Percentiles rank a stretch among this genome's conserved stretches.
Conservation (phyloP, 2,888 invertebrate genomes). For the Drosophila mulleri region DNA sequence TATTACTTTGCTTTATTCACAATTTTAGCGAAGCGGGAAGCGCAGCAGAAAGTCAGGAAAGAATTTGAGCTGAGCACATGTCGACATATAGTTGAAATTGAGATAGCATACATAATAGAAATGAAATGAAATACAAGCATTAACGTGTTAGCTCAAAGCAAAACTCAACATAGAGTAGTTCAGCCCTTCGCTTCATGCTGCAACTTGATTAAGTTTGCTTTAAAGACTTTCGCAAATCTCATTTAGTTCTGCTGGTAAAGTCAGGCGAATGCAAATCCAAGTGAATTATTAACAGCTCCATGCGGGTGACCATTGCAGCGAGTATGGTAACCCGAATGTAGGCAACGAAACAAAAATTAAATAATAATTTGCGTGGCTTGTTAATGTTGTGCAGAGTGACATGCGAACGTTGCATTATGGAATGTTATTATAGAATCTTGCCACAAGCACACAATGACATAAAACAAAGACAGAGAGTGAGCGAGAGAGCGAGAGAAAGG, state of each 20-base stretch:
- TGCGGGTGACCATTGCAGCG: conserved; percentile 8
- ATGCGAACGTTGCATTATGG: conserved; percentile 78
- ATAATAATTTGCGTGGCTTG: conserved; percentile 42
- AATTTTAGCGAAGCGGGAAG: not conserved
- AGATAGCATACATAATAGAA: not conserved
- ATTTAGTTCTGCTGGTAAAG: not conserved
- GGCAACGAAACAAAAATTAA: conserved; percentile 22
- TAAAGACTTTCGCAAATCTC: not conserved
- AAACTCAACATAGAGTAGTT: not conserved
- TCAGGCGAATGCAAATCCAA: not conserved
- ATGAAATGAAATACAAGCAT: not conserved
- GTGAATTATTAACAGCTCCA: not conserved
- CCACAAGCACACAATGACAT: conserved; percentile 34
- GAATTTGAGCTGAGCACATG: not conserved
- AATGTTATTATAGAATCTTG: conserved; percentile 78
- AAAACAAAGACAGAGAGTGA: conserved; percentile 3
- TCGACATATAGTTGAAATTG: not conserved
- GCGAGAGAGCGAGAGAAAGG: not conserved
- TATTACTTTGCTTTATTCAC: conserved; percentile 11
- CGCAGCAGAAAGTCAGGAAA: not conserved
- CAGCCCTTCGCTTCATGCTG: not conserved
- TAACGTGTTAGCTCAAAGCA: not conserved
- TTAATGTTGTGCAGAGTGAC: conserved; percentile 63
- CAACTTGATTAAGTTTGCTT: not conserved
- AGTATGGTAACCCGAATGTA: not conserved